Evolutionary conservation across 2,113 vertebrate species (phyloP).

Genomic region (Hystrix brachyura): DNA sequence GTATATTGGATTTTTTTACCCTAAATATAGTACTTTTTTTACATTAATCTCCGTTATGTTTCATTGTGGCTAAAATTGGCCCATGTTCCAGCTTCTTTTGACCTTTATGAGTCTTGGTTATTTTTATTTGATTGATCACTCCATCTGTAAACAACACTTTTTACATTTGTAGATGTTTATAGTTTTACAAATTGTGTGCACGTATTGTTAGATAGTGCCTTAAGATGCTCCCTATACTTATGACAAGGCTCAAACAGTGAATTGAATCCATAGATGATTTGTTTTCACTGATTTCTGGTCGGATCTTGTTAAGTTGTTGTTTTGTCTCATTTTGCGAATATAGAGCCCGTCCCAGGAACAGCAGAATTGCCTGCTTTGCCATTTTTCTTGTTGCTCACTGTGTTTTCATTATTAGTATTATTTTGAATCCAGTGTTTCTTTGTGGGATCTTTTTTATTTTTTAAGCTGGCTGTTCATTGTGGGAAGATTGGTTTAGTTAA

Average conservation of each 20-base stretch:
- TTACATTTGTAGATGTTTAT: neutral
- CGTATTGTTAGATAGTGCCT: neutral
- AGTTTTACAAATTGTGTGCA: constrained; percentile 23
- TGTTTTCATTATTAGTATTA: constrained; percentile 10
- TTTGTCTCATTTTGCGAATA: neutral
- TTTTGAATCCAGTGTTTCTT: constrained; percentile 29
- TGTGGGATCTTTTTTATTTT: constrained; percentile 25
- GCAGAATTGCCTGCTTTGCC: neutral
- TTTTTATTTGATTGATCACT: constrained; percentile 49
- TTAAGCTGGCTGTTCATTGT: constrained; percentile 52
- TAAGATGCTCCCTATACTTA: neutral
- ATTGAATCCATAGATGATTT: neutral
- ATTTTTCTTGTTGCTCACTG: neutral
- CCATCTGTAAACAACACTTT: neutral
- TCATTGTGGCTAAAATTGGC: constrained; percentile 1
- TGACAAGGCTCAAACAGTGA: neutral
- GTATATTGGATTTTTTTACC: neutral
- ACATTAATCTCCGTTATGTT: constrained; percentile 17
- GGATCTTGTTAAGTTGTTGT: neutral
- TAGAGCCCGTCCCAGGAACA: neutral
- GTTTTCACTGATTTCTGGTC: neutral
- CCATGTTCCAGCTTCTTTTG: neutral
- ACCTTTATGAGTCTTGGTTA: neutral
- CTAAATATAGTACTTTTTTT: neutral
- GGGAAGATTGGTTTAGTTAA: constrained; percentile 59